phyloP scores from a whole-genome alignment of 2,113 vertebrate genomes.

The Garra rufa region DNA sequence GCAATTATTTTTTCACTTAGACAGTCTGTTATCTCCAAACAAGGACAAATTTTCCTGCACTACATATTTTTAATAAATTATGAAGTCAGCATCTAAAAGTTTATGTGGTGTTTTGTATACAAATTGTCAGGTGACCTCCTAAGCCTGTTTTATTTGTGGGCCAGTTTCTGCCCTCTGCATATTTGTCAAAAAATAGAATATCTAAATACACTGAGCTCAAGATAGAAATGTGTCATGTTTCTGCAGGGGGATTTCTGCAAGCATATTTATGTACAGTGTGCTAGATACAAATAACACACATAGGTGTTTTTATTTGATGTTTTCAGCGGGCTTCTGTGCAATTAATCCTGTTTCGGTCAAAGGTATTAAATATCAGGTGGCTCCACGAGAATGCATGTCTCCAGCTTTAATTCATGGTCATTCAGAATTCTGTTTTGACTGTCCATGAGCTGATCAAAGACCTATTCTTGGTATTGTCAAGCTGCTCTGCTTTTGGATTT shows the following conservation, averaged over 20 bases:
- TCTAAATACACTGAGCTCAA: conserved; percentile 39
- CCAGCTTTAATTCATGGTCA: neutral
- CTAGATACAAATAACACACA: neutral
- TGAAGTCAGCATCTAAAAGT: neutral
- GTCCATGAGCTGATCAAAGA: conserved; percentile 15
- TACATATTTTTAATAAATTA: neutral
- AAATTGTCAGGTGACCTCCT: conserved; percentile 2
- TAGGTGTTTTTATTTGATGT: neutral
- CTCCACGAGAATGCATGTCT: neutral
- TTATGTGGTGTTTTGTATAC: neutral
- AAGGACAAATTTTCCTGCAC: neutral
- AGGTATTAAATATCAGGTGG: neutral
- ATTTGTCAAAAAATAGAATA: conserved; percentile 54
- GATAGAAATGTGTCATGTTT: conserved; percentile 46
- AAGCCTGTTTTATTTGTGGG: conserved; percentile 28
- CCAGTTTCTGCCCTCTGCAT: conserved; percentile 12
- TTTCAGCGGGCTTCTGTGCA: neutral
- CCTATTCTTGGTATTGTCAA: conserved; percentile 40
- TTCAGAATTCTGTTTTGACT: conserved; percentile 26
- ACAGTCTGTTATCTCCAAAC: no score
- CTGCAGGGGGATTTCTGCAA: conserved; percentile 47
- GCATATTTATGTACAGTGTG: neutral
- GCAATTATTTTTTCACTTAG: neutral
- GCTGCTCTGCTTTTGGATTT: conserved; percentile 29
- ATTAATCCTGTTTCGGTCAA: neutral